A percentile compares a stretch with the other conserved stretches of the same genome.
phyloP scores from a whole-genome alignment of 2,888 invertebrate species.

The Acronicta leporina region DNA sequence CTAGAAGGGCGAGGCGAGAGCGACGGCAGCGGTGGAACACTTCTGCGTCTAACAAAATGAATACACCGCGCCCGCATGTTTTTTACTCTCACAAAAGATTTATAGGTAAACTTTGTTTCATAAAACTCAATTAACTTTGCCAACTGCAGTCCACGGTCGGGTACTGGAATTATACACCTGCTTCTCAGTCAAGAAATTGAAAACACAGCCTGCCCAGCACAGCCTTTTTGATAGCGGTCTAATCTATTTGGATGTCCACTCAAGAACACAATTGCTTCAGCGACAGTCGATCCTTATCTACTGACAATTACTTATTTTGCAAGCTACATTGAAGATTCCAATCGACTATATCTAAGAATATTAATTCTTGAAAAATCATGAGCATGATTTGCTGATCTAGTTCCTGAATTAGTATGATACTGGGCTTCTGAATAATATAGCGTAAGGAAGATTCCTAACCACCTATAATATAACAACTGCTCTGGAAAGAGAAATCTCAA shows the following conservation, averaged over 20 bases:
- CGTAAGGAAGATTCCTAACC: too few species aligned
- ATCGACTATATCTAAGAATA: background rate
- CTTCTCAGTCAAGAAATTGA: background rate
- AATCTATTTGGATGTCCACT: background rate
- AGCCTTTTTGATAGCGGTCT: background rate
- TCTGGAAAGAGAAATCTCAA: too few species aligned
- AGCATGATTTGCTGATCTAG: background rate
- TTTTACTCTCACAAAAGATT: background rate
- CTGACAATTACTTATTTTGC: background rate
- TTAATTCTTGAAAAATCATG: background rate
- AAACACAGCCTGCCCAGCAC: background rate
- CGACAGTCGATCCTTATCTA: background rate
- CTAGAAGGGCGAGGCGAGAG: conserved; percentile 11
- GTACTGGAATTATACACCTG: background rate
- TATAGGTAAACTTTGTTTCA: background rate
- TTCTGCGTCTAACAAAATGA: conserved; percentile 37
- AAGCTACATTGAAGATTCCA: background rate
- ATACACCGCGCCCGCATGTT: conserved; percentile 15
- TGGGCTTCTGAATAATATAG: too few species aligned
- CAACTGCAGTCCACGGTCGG: background rate
- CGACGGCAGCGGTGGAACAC: conserved; percentile 18
- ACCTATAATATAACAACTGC: too few species aligned
- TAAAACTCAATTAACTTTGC: background rate
- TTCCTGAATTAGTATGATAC: background rate
- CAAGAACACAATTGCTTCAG: background rate